Evolutionary conservation across 23 tunicate species (phyloP).

Genomic region (Styela clava): DNA sequence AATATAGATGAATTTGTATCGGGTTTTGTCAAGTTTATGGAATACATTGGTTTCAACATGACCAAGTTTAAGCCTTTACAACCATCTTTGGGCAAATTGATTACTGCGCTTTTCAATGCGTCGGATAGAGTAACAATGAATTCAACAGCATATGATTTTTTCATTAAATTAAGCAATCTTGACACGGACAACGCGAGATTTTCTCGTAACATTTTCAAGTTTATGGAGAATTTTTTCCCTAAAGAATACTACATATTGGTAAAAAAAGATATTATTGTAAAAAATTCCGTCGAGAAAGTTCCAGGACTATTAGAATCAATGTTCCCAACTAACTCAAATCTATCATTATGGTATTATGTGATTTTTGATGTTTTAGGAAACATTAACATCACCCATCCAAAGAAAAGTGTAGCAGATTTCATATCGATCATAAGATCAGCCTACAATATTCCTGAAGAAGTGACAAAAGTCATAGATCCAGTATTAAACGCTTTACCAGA

Average conservation of each 20-base stretch:
- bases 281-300: neutral
- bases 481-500: neutral
- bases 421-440: constrained; percentile 7
- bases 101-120: neutral
- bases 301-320: constrained; percentile 13
- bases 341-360: constrained; percentile 4
- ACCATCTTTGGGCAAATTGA: constrained; percentile 8
- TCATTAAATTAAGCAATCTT: neutral
- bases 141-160: neutral
- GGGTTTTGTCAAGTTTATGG: neutral
- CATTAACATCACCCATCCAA: constrained; percentile 10
- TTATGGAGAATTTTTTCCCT: neutral
- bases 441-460: constrained; percentile 8
- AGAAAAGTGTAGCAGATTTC: constrained; percentile 1
- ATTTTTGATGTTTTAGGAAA: neutral
- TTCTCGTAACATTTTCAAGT: neutral
- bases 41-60: constrained; percentile 17
- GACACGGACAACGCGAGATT: neutral
- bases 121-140: neutral
- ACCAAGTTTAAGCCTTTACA: neutral
- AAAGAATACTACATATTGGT: too few species aligned
- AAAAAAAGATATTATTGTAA: neutral
- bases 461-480: neutral
- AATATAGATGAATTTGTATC: neutral
- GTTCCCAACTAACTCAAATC: neutral